Evolutionary conservation across 2,888 invertebrate species (phyloP), one percentile per base, ranked within the genome.

Genomic region (Caradrina clavipalpis): DNA sequence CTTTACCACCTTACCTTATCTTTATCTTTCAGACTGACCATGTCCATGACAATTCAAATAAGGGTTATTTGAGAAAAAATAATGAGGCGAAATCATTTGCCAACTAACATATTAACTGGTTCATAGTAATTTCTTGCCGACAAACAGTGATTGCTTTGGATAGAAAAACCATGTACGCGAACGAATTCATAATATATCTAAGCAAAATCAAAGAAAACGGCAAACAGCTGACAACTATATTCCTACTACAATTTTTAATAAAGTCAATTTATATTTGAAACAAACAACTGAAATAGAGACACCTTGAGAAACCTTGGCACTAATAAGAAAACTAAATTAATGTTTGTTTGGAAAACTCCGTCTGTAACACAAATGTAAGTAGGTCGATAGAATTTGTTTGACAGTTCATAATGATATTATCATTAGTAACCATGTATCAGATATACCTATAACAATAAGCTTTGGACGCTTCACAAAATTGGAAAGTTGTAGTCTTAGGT

Each of bases 221-320:
- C 42, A n/a, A 53, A 15, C 21, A 49, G n/a, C 49, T 42, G 17
- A 8, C 39, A 21, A 42, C n/a, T 21, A 11, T 17, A 45, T 17
- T 17, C 17, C 45, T 17, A 45, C 17, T 17, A 45, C 45, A 17
- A 17, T 17, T 45, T 17, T 31, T 59, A 59, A 47, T 59, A 7
- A 31, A 47, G 15, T 15, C 15, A 6, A 26, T 47, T 26, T 59
- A 31, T 54, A 10, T 67, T 53, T 13, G 17, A 65, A 54, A 54
- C 22, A 19, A 39, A 31, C 31, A 65, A 65, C 66, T 42, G 17
- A 66, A 66, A 55, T 45, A 50, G 54, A 74, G 8, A 17, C 17
- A 45, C 45, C 45, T 45, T 45, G 11, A 49, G 21, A 17, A 10
- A 74, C 54, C 66, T 55, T 70, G 70, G 49, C 70, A 65, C 75